phyloP scores from a whole-genome alignment of 35 echinoderm and acorn worm species.

The Anneissia japonica region DNA sequence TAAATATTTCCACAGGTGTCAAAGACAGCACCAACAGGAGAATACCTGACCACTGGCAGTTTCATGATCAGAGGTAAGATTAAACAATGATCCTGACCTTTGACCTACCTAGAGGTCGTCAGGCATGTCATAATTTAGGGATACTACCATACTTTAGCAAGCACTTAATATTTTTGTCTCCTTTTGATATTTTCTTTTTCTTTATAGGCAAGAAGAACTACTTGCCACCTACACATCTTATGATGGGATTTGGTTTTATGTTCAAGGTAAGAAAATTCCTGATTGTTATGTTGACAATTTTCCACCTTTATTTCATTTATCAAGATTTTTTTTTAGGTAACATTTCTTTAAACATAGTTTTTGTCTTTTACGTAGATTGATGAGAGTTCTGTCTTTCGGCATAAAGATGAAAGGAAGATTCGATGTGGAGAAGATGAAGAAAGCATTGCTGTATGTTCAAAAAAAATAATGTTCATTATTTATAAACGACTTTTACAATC shows the following conservation, averaged over 20 bases:
- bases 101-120: neutral
- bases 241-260: conserved; percentile 98
- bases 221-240: conserved; percentile 79
- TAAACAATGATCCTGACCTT: no score
- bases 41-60: conserved; percentile 89
- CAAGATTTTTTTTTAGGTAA: neutral
- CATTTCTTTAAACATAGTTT: neutral
- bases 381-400: conserved; percentile 69
- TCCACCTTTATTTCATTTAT: neutral
- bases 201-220: conserved; percentile 95
- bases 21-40: conserved; percentile 97
- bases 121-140: neutral
- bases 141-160: neutral
- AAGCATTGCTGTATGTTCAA: conserved; percentile 49
- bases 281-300: neutral
- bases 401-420: conserved; percentile 85
- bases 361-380: conserved; percentile 51
- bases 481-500: no score
- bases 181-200: conserved; percentile 33
- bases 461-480: no score
- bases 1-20: conserved; percentile 77
- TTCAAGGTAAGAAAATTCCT: conserved; percentile 66
- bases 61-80: conserved; percentile 97
- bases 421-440: conserved; percentile 61
- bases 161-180: neutral